Evolutionary conservation across 2,113 vertebrate genomes (phyloP).

Genomic region (Oophaga pumilio): DNA sequence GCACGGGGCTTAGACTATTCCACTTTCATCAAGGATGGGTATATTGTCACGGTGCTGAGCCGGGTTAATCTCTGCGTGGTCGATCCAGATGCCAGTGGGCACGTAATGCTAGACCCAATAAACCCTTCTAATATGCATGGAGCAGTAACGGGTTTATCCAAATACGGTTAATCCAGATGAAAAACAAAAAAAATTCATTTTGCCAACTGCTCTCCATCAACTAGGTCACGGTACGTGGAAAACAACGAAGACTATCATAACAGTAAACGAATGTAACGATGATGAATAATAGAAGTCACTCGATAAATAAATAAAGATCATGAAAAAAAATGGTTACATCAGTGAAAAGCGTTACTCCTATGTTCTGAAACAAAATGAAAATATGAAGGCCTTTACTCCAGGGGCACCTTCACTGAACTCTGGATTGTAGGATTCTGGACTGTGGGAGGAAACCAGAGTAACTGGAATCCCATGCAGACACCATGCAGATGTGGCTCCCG

Average conservation of each 20-base stretch:
- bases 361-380: too few relatives aligned
- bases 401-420: too few relatives aligned
- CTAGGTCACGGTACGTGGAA: constrained; percentile 39
- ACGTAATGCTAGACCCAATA: constrained; percentile 40
- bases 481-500: too few relatives aligned
- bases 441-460: too few relatives aligned
- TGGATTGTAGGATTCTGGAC: too few relatives aligned
- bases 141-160: constrained; percentile 44
- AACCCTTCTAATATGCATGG: constrained; percentile 52
- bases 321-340: not conserved
- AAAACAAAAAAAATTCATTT: constrained; percentile 48
- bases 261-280: not conserved
- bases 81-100: constrained; percentile 48
- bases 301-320: not conserved
- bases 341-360: not conserved
- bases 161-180: constrained; percentile 56
- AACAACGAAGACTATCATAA: not conserved
- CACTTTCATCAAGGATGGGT: constrained; percentile 43
- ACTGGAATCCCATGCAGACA: too few relatives aligned
- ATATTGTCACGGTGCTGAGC: constrained; percentile 18
- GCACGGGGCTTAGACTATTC: constrained; percentile 32
- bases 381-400: not conserved
- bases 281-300: not conserved
- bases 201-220: constrained; percentile 43
- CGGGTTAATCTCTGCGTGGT: constrained; percentile 45